A percentile compares a stretch with the other conserved stretches of the same genome.
Conservation (phyloP, 2,888 invertebrate genomes). For the Melanostoma scalare region DNA sequence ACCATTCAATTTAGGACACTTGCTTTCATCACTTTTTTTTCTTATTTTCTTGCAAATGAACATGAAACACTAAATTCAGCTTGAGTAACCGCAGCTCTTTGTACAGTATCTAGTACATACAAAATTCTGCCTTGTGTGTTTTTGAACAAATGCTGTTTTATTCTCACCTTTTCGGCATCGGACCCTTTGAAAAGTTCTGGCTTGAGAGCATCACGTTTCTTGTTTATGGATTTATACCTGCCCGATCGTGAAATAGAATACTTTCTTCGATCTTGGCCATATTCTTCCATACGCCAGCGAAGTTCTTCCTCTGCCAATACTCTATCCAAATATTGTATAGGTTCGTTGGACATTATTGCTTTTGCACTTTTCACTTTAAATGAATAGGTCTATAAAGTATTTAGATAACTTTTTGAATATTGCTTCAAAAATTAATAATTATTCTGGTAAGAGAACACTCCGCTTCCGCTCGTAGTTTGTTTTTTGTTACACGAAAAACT, state of each 20-base stretch:
- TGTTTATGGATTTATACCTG: slow-evolving; percentile 84
- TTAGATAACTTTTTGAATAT: background rate
- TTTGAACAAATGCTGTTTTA: no score
- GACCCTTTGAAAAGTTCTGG: slow-evolving; percentile 83
- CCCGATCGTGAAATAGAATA: slow-evolving; percentile 85
- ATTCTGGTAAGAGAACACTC: slow-evolving; percentile 5
- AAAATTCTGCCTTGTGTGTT: no score
- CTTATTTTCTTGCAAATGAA: no score
- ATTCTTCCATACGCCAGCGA: slow-evolving; percentile 77
- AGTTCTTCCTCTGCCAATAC: slow-evolving; percentile 80
- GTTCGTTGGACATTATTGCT: slow-evolving; percentile 76
- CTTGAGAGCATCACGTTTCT: slow-evolving; percentile 83
- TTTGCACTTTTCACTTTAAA: background rate
- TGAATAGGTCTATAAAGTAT: background rate
- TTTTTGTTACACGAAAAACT: slow-evolving; percentile 38
- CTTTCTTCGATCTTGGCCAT: slow-evolving; percentile 80
- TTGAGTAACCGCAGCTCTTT: no score
- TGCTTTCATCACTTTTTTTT: no score
- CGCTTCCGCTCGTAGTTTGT: background rate
- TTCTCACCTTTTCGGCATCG: slow-evolving; percentile 61
- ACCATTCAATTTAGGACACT: no score
- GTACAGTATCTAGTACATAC: no score
- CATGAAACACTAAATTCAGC: no score
- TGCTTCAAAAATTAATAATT: background rate
- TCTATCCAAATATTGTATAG: slow-evolving; percentile 81